Conservation (phyloP, 2,888 invertebrate genomes). For the Yponomeuta evonymella region DNA sequence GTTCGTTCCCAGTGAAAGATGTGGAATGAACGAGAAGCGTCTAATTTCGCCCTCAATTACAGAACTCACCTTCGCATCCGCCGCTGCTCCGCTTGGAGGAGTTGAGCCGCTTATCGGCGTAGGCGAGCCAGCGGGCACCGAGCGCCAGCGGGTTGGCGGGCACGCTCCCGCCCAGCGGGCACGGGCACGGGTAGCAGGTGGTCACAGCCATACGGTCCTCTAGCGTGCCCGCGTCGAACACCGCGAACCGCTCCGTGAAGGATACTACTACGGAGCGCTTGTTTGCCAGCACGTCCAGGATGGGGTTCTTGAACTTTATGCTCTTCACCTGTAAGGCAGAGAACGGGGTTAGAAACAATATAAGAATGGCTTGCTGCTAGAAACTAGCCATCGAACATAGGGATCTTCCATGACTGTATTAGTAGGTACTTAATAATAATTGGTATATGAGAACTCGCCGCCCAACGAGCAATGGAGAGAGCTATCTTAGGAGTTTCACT, state of each 20-base stretch:
- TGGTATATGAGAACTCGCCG: too few relatives aligned
- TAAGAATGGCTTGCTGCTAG: too few relatives aligned
- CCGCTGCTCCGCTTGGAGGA: conserved; percentile 87
- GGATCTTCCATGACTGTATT: too few relatives aligned
- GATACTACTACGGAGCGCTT: conserved; percentile 90
- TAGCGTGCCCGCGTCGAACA: conserved; percentile 91
- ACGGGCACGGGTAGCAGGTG: conserved; percentile 92
- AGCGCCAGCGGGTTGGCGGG: conserved; percentile 88
- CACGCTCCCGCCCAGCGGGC: conserved; percentile 72
- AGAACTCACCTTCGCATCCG: conserved; percentile 81
- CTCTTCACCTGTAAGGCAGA: conserved; percentile 80
- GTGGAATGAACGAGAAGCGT: too few relatives aligned
- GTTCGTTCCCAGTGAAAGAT: neutral
- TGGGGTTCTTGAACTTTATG: conserved; percentile 93
- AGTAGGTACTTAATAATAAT: too few relatives aligned
- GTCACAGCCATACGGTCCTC: conserved; percentile 92
- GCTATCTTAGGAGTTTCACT: too few relatives aligned
- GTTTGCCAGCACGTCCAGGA: conserved; percentile 92
- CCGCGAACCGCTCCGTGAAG: conserved; percentile 92
- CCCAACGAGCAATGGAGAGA: too few relatives aligned
- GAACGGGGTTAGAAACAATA: neutral
- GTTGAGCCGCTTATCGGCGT: conserved; percentile 90
- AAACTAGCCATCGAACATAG: too few relatives aligned
- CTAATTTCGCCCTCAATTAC: too few relatives aligned
- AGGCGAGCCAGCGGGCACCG: conserved; percentile 89